A percentile compares a stretch with the other conserved stretches of the same genome.
Evolutionary conservation across 2,113 vertebrate genomes (phyloP).

Genomic region (Vulpes lagopus): DNA sequence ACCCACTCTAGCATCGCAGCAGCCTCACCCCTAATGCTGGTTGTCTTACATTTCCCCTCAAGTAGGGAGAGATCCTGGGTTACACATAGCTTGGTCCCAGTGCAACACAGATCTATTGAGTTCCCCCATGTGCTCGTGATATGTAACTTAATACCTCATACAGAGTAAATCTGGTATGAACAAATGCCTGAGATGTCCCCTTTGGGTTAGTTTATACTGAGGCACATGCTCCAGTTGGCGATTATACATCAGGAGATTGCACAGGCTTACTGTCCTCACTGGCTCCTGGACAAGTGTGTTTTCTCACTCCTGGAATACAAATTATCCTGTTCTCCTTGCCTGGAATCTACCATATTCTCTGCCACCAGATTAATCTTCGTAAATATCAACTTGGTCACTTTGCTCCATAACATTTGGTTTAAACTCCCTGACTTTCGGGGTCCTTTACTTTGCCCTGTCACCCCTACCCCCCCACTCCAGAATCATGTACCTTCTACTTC

Average conservation of each 20-base stretch:
- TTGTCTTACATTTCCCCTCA: neutral
- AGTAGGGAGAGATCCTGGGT: neutral
- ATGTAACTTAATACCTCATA: neutral
- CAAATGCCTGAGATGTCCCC: neutral
- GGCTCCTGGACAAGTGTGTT: neutral
- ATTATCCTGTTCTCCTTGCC: neutral
- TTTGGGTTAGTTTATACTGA: neutral
- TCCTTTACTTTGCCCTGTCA: neutral
- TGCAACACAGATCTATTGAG: neutral
- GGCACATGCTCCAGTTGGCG: neutral
- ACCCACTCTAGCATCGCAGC: neutral
- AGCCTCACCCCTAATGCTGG: neutral
- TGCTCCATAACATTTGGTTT: neutral
- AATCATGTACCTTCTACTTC: neutral
- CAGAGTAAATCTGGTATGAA: neutral
- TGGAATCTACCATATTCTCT: neutral
- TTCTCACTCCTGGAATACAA: neutral
- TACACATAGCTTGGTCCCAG: neutral
- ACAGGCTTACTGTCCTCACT: neutral
- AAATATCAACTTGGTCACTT: neutral
- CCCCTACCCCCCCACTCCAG: neutral
- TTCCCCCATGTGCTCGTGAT: neutral
- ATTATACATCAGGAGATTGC: neutral
- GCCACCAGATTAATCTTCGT: neutral
- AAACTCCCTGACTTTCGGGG: neutral